Base-by-base conservation (phyloP, 2,797 vertebrate genomes). In the Amphiprion clarkii region DNA sequence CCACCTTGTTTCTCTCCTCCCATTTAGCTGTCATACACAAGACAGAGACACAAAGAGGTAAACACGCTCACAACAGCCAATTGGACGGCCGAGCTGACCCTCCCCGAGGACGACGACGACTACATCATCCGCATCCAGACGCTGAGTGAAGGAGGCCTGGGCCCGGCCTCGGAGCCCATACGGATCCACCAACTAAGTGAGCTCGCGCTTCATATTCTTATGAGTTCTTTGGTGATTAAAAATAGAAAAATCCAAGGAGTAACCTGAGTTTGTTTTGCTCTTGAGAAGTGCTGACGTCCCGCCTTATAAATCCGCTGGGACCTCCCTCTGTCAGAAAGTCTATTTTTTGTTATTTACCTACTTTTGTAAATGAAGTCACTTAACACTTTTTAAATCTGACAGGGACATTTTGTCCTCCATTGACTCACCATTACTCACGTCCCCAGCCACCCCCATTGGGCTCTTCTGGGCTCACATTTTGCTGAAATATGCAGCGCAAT, bases 131-230 rank as follows among this genome's bases (percentile, higher is more conserved):
- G 95, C 88, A 95, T 99, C 21, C 95, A 93, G 78, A 95, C 97
- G 2, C 92, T 96, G 33, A 97, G 95, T 0, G 96, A 96, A 12
- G 97, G 98, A 0, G 98, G 98, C 3, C 96, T 97, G 3, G 98
- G 97, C 42, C 92, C 95, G 0, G 94, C 96, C 56, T 98, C 97
- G 0, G 95, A 97, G 6, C 95, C 96, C 89, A 95, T 99, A 90
- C 93, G 94, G 79, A 96, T 99, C 63, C 97, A 98, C 82, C 95
- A 96, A 23, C 92, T 96, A 21, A 96, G 97, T 99, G 95, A 88
- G 97, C 88, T 51, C 0, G 16, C 23, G 21, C n/a, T 36, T 65
- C 1, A 7, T 53, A 60, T 64, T 21, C 51, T 56, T 8, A 8
- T 27, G 27, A 42, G 58, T 19, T 40, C 57, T 40, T 9, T 36